phyloP scores from a whole-genome alignment of 1,140 invertebrate genomes.

The Cyclargus thomasi region DNA sequence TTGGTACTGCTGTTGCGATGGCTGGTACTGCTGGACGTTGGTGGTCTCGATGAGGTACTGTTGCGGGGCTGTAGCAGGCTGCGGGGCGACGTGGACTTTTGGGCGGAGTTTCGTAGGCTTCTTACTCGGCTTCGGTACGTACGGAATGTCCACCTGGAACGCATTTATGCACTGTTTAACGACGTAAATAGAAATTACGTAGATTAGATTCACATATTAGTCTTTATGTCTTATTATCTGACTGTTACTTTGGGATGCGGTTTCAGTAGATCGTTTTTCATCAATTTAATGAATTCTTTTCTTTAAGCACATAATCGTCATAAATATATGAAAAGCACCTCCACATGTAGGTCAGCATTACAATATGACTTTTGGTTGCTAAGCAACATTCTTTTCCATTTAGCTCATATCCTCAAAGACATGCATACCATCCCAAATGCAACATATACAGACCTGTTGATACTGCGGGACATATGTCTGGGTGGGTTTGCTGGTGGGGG shows the following conservation, averaged over 20 bases:
- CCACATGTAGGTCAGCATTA: no score
- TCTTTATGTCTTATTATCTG: no score
- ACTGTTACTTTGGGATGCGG: no score
- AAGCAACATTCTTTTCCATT: no score
- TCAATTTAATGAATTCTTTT: no score
- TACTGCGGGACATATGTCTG: conserved; percentile 17
- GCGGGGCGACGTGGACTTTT: conserved; percentile 44
- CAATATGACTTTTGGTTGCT: no score
- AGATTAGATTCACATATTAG: no score
- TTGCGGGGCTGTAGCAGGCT: conserved; percentile 51
- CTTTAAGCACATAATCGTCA: no score
- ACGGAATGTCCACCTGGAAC: conserved; percentile 56
- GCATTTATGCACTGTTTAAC: not conserved
- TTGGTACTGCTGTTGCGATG: conserved; percentile 31
- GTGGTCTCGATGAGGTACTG: conserved; percentile 68
- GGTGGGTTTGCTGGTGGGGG: not conserved
- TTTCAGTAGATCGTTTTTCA: no score
- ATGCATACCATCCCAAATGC: not conserved
- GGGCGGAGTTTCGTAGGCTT: conserved; percentile 59
- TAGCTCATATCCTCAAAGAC: not conserved
- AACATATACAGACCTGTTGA: conserved; percentile 15
- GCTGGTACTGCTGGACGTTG: conserved; percentile 48
- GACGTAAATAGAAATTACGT: not conserved
- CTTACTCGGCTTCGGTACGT: conserved; percentile 56
- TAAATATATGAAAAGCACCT: no score